These are phyloP conservation scores for Aleiodes leptofemur DNA, from an alignment of 2,888 invertebrate species.

Conservation along the genomic window DNA sequence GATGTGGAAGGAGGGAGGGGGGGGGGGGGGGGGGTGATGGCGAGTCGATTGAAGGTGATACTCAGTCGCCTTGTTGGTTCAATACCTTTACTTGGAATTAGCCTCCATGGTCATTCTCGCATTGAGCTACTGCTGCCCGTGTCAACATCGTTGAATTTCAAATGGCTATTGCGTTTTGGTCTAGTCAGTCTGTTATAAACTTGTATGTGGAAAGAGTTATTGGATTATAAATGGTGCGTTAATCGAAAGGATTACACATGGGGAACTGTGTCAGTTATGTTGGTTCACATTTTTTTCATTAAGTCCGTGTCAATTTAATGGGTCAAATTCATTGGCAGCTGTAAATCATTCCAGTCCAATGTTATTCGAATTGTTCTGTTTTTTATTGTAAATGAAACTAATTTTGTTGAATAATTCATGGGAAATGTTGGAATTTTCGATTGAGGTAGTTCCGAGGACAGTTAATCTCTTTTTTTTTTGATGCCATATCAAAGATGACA, in stretches of 20 bases:
- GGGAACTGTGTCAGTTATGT: not conserved
- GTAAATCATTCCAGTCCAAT: not conserved
- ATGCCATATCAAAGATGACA: no score
- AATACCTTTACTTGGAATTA: conserved; percentile 32
- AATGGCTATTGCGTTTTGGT: conserved; percentile 20
- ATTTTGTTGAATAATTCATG: no score
- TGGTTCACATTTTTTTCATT: no score
- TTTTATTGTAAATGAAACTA: no score
- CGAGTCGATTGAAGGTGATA: conserved; percentile 7
- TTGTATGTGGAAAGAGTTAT: not conserved
- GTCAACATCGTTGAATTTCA: conserved; percentile 49
- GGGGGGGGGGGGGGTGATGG: not conserved
- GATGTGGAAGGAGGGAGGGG: not conserved
- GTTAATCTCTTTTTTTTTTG: no score
- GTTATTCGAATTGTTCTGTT: no score
- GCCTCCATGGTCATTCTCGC: conserved; percentile 6
- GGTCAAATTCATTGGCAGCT: no score
- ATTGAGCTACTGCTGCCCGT: not conserved
- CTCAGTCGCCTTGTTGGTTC: conserved; percentile 7
- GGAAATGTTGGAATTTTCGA: no score
- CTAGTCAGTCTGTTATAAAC: conserved; percentile 20
- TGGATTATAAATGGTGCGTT: conserved; percentile 3
- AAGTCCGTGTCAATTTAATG: no score
- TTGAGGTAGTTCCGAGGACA: no score
- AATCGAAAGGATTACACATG: no score